Conservation (phyloP, 2,113 vertebrate genomes). For the Cryptomyrus ogoouensis region DNA sequence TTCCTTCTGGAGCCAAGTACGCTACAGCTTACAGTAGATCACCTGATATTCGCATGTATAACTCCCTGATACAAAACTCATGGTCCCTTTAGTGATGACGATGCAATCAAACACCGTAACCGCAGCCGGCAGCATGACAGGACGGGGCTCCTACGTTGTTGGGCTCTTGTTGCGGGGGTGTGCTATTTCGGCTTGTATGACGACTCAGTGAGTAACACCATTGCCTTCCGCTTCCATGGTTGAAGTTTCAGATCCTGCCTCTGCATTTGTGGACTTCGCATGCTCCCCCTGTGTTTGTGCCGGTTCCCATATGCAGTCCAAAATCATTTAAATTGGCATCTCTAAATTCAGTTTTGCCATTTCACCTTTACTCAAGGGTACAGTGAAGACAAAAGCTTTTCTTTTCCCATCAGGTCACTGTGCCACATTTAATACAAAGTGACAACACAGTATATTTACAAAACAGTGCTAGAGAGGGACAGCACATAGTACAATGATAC, state of each 20-base stretch:
- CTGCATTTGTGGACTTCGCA: not conserved
- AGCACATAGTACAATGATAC: not conserved
- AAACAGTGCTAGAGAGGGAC: not conserved
- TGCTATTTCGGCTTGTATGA: not conserved
- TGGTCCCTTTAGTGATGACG: not conserved
- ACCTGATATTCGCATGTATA: not conserved
- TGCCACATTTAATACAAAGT: not conserved
- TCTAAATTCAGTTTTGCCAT: not conserved
- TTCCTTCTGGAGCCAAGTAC: not conserved
- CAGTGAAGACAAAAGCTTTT: not conserved
- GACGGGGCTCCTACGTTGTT: not conserved
- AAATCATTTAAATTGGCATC: not conserved
- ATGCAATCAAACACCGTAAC: not conserved
- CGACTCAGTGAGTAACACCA: not conserved
- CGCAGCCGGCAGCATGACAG: not conserved
- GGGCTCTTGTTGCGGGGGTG: not conserved
- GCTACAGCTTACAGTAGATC: not conserved
- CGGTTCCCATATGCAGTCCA: not conserved
- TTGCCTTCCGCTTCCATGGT: not conserved
- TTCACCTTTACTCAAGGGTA: not conserved
- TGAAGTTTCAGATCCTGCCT: not conserved
- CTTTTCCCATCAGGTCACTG: not conserved
- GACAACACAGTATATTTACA: not conserved
- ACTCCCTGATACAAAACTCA: not conserved
- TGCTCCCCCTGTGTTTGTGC: not conserved